These are phyloP conservation scores for Beroe forskalii DNA, from an alignment of 37 sponge, comb jelly and placozoan species.

Conservation along the genomic window DNA sequence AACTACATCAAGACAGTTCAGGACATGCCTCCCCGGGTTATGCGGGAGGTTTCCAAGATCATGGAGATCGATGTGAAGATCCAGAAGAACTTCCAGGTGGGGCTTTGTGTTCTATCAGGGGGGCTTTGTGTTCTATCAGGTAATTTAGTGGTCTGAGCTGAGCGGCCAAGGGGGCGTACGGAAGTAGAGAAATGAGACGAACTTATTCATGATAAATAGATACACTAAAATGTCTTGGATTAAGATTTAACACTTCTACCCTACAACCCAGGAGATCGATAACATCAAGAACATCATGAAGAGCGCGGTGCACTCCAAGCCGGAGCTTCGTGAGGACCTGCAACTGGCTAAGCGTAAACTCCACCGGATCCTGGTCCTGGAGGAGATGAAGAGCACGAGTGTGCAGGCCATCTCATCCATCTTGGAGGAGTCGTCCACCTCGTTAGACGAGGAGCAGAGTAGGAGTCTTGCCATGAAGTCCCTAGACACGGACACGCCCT, in stretches of 20 bases:
- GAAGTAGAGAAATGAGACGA: too few relatives aligned
- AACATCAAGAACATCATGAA: constrained; percentile 59
- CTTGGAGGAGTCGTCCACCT: neutral
- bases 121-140: too few relatives aligned
- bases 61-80: constrained; percentile 59
- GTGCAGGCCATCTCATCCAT: neutral
- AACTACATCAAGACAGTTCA: neutral
- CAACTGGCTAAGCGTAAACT: constrained; percentile 50
- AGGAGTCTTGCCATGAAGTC: neutral
- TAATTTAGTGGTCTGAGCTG: too few relatives aligned
- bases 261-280: constrained; percentile 64
- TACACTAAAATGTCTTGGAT: too few relatives aligned
- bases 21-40: neutral
- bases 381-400: constrained; percentile 47
- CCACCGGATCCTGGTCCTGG: constrained; percentile 21
- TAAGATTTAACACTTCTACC: too few relatives aligned
- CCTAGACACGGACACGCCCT: constrained; percentile 51
- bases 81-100: constrained; percentile 5
- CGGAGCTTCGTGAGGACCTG: constrained; percentile 38
- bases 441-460: constrained; percentile 22
- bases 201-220: too few relatives aligned
- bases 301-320: constrained; percentile 7
- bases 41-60: constrained; percentile 12
- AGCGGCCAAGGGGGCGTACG: too few relatives aligned
- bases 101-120: too few relatives aligned